A percentile compares a stretch with the other conserved stretches of the same genome.
Evolutionary conservation across 2,113 vertebrate genomes (phyloP).

Genomic region (Carettochelys insculpta): DNA sequence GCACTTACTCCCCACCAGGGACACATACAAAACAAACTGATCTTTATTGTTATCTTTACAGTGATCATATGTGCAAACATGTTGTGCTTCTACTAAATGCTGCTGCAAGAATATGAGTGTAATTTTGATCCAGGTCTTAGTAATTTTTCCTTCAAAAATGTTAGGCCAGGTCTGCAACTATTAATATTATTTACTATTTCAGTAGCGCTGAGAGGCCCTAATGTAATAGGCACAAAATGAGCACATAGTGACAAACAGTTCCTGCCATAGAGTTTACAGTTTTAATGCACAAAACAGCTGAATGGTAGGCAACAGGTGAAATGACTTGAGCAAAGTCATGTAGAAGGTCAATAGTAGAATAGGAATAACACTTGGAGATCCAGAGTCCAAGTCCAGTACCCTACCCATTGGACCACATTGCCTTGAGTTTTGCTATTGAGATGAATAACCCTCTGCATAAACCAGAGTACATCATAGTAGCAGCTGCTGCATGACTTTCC

Average conservation of each 20-base stretch:
- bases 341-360: neutral
- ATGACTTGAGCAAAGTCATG: neutral
- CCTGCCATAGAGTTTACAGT: neutral
- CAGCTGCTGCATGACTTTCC: neutral
- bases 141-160: neutral
- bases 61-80: neutral
- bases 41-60: conserved; percentile 17
- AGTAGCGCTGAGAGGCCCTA: neutral
- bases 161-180: neutral
- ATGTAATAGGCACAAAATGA: neutral
- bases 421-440: neutral
- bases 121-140: conserved; percentile 1
- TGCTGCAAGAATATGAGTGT: neutral
- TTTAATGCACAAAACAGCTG: neutral
- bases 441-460: fast-evolving
- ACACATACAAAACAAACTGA: neutral
- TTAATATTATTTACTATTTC: neutral
- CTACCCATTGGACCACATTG: neutral
- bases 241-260: neutral
- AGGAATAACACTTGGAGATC: neutral
- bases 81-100: neutral
- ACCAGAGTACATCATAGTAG: neutral
- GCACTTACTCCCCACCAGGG: neutral
- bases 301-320: neutral
- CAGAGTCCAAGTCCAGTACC: neutral